Percentiles rank a stretch among this genome's conserved stretches.
These are phyloP conservation scores for Macropis europaea DNA, from an alignment of 2,888 invertebrate species.

Conservation along the genomic window DNA sequence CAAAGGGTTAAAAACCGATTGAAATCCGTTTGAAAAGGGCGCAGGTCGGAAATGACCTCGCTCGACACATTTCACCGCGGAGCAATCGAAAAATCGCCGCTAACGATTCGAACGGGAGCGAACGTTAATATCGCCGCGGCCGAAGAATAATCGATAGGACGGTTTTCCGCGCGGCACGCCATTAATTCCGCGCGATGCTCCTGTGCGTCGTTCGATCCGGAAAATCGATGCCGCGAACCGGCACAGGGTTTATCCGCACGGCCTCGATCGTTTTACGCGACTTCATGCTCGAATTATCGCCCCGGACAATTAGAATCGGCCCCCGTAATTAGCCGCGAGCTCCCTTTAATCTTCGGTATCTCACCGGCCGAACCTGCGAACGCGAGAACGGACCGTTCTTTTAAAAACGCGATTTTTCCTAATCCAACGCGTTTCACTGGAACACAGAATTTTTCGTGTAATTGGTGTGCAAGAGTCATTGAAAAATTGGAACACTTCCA, in stretches of 20 bases:
- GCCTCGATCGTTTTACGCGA: slow-evolving; percentile 24
- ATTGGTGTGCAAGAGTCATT: no score
- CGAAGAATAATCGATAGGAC: slow-evolving; percentile 33
- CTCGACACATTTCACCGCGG: background rate
- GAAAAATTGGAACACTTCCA: no score
- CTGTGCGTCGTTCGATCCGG: slow-evolving; percentile 31
- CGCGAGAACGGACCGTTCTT: no score
- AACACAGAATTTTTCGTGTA: no score
- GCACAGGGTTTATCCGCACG: slow-evolving; percentile 29
- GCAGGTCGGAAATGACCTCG: background rate
- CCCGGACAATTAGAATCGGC: slow-evolving; percentile 7
- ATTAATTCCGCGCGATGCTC: slow-evolving; percentile 43
- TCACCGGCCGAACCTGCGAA: background rate
- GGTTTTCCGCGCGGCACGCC: slow-evolving; percentile 22
- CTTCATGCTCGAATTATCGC: slow-evolving; percentile 12
- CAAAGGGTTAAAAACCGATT: slow-evolving; percentile 4
- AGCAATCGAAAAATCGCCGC: slow-evolving; percentile 1
- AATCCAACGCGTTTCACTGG: no score
- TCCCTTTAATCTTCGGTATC: slow-evolving; percentile 4
- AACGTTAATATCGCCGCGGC: slow-evolving; percentile 9
- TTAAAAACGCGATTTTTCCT: no score
- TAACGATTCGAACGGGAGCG: background rate
- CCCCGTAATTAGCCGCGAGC: slow-evolving; percentile 21
- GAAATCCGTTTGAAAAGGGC: background rate
- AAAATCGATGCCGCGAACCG: slow-evolving; percentile 43